Percentiles rank a stretch among this genome's conserved stretches.
Conservation (phyloP, 1,140 invertebrate species). For the Brachionus angularis region DNA sequence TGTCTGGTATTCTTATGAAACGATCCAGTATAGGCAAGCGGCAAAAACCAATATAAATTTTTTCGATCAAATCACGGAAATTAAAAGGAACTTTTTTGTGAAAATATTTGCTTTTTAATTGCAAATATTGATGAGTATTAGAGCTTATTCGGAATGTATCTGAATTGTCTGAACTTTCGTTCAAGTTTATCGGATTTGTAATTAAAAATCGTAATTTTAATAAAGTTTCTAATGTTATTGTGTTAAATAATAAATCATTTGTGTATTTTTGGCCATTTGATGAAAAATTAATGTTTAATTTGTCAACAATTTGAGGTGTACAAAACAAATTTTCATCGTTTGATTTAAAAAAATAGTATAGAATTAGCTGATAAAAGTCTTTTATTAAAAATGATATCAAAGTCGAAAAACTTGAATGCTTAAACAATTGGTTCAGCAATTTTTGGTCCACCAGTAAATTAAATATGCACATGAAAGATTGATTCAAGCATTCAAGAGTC, state of each 20-base stretch:
- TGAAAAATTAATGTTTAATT: no score
- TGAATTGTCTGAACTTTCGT: constrained; percentile 46
- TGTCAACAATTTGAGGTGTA: not conserved
- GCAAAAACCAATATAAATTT: constrained; percentile 29
- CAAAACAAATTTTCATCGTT: constrained; percentile 15
- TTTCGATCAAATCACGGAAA: constrained; percentile 19
- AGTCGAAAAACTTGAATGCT: not conserved
- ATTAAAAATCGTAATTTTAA: constrained; percentile 16
- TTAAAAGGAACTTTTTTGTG: constrained; percentile 62
- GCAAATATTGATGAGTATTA: constrained; percentile 61
- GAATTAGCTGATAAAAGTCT: constrained; percentile 17
- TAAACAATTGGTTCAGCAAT: not conserved
- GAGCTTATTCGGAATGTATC: constrained; percentile 65
- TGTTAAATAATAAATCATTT: constrained; percentile 14
- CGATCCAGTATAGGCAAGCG: constrained; percentile 21
- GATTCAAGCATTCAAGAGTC: not conserved
- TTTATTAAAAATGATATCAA: constrained; percentile 16
- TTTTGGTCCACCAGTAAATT: constrained; percentile 1
- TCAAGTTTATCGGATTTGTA: not conserved
- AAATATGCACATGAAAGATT: not conserved
- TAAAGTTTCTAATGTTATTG: constrained; percentile 8
- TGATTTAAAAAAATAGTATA: constrained; percentile 25
- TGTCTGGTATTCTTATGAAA: constrained; percentile 36
- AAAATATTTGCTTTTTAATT: constrained; percentile 56
- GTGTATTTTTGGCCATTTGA: not conserved